Base-by-base conservation (phyloP, 2,113 vertebrate species). In the Chiloscyllium plagiosum region DNA sequence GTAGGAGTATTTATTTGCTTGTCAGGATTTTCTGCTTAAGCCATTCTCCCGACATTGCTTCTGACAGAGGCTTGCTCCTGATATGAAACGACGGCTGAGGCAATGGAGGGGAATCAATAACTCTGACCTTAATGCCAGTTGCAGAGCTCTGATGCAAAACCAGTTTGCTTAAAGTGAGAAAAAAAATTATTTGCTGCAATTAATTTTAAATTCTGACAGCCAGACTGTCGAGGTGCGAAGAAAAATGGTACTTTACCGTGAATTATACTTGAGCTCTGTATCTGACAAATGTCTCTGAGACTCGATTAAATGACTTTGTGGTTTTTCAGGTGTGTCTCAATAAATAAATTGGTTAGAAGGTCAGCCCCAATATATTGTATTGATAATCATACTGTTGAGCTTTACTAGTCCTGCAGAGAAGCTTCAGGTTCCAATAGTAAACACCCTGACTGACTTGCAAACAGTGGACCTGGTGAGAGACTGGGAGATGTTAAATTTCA, bases 291-390 rank as follows among this genome's bases (percentile, higher is more conserved):
- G 94, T 95, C 94, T 72, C 94, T 52, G 94, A 47, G 94, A 50
- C 94, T 95, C 69, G 94, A 95, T 95, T 95, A 95, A 95, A 95
- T 72, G 94, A 95, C 94, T 95, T 95, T 95, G 93, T 95, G 94
- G 68, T 95, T 95, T 95, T 95, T 95, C 94, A 95, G 94, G 94
- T 95, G 94, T 76, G 72, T 95, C 69, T 95, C 69, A 95, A 95
- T 72, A 95, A 50, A 95, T 95, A 95, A 95, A 95, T 95, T 95
- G 94, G 94, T 95, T 95, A 95, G 94, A 95, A 95, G 94, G 69
- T 95, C 94, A 95, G 94, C 47, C 94, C 69, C 94, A 52, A 95
- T 95, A 95, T 72, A 72, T 95, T 95, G 68, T 95, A 72, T 95
- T 95, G 94, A 95, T 95, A 95, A 95, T 76, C 68, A 52, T 76